Base-by-base conservation (phyloP, 2,797 vertebrate genomes). In the Telmatherina bonti region DNA sequence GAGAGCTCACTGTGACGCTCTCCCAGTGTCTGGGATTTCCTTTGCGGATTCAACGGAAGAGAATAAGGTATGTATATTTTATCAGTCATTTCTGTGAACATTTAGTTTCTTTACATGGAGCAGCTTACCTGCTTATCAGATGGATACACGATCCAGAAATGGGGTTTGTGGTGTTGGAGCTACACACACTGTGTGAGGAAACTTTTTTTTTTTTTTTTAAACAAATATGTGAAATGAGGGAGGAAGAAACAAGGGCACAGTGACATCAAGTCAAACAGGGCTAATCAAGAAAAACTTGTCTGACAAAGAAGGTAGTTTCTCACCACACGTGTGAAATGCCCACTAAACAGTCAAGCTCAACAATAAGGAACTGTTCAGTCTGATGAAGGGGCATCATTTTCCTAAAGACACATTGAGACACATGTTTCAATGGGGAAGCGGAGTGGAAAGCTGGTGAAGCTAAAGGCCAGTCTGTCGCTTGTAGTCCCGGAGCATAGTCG, bases 261-360 rank as follows among this genome's bases (percentile, higher is more conserved):
- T 26, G 9, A 4, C 24, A 27, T 33, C 43, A 38, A 7, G 69
- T 30, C n/a, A 59, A 51, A 66, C 70, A 13, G 30, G 72, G 4
- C 8, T 0, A 26, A 20, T 72, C 88, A 63, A 74, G 91, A 91
- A 89, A 89, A 91, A 92, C 91, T 79, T n/a, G 88, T 85, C 70
- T 52, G 65, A 83, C 88, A 31, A n/a, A 72, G 43, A 0, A 10
- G 1, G 1, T 22, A 3, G 9, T 2, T 55, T 15, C 10, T 38
- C 6, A 38, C 41, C 41, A 71, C 67, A 62, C 45, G 35, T 6
- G 30, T 12, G 45, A 41, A 1, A 43, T 52, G 45, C 7, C 12
- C 26, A 60, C 2, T 13, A 33, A 20, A 5, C 22, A 29, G 29
- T 57, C 47, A 45, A 30, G 2, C 8, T 45, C 43, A 45, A n/a